Base-by-base conservation (phyloP, 2,888 invertebrate species). In the Achlya flavicornis region DNA sequence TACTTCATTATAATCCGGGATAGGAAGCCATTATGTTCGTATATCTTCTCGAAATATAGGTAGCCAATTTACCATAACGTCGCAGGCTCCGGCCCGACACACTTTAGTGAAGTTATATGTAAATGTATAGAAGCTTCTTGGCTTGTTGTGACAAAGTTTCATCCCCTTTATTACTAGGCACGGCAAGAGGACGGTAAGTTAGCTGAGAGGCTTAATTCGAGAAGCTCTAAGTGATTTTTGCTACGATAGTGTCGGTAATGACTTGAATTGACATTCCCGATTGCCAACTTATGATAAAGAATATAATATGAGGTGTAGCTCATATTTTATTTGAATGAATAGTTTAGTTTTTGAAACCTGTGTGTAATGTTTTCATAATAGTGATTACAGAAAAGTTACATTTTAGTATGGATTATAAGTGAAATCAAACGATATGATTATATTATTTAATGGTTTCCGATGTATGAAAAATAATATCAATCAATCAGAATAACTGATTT, bases 141-240 rank as follows among this genome's bases (percentile, higher is more conserved):
- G 16, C 53, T 19, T 19, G 53, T 53, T 10, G 53, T 19, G 53
- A 19, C 53, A 53, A 53, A 53, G 53, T 53, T 53, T 53, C 53
- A 53, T 19, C 53, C 53, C 53, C 16, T 53, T 53, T 53, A 53
- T 53, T 19, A 19, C 19, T 19, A 53, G 16, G 16, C 3, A 46
- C 46, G 46, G 46, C n/a, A n/a, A 46, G 41, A 12, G 41, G 38
- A 38, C 8, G 4, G 19, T 53, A 10, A 53, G 2, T 53, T 16
- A 19, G 8, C 19, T 3, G 19, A 19, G 16, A 10, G 19, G 19
- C 53, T 19, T 53, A 16, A 53, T 53, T 19, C n/a, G 19, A 19
- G 53, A 53, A 53, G 53, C 53, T 53, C 14, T 16, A 48, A 16
- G 48, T 14, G 16, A 48, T 53, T 53, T 53, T 53, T 53, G 14